Conservation (phyloP, 2,888 invertebrate species). For the Spisula subtruncata region DNA sequence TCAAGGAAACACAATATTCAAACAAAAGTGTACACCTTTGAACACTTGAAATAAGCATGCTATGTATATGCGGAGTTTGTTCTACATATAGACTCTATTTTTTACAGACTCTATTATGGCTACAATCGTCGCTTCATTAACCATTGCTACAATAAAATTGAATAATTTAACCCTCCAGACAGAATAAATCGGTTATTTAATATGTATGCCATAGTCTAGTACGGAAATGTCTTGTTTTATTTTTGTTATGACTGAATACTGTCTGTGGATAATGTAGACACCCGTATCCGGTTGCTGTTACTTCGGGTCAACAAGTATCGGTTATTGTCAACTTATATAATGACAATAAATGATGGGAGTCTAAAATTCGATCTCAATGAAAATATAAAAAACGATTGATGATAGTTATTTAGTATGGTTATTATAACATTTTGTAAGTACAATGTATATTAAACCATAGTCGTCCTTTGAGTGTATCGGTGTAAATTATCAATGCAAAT, state of each 20-base stretch:
- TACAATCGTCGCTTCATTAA: not conserved
- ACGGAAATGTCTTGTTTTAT: not conserved
- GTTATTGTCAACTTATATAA: not conserved
- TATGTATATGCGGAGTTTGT: not conserved
- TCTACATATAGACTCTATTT: no score
- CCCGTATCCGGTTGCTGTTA: not conserved
- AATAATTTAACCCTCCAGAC: not conserved
- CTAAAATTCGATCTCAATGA: not conserved
- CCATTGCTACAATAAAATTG: not conserved
- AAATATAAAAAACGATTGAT: not conserved
- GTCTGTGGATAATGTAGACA: not conserved
- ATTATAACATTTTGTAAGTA: not conserved
- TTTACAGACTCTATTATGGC: not conserved
- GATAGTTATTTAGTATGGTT: not conserved
- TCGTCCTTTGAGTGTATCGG: not conserved
- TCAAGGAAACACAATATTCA: not conserved
- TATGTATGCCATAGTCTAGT: not conserved
- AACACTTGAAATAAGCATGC: not conserved
- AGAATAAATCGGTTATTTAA: not conserved
- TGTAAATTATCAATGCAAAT: no score
- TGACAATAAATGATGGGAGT: not conserved
- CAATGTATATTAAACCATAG: no score
- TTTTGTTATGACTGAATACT: not conserved
- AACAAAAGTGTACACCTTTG: not conserved
- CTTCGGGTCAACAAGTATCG: constrained; percentile 21